phyloP scores from a whole-genome alignment of 2,113 vertebrate species.

The Brachypodius melanocephalos region DNA sequence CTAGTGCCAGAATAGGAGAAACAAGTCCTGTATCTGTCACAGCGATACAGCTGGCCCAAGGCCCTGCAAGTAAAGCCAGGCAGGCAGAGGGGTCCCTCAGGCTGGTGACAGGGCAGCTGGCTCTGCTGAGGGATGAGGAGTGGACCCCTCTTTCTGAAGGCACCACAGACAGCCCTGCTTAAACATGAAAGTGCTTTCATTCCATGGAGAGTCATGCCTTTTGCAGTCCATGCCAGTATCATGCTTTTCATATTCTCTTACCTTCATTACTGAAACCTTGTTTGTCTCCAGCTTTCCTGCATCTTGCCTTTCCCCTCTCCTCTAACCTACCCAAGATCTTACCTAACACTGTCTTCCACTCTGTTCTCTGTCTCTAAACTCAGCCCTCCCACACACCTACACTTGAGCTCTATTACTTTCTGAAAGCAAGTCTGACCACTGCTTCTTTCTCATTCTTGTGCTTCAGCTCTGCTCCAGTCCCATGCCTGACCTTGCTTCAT shows the following conservation, averaged over 20 bases:
- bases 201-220: constrained; percentile 51
- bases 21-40: background rate
- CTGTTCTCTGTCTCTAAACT: background rate
- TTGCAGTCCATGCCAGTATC: constrained; percentile 60
- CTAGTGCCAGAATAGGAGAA: background rate
- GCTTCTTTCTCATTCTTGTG: background rate
- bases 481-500: background rate
- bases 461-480: background rate
- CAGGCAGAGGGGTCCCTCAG: background rate
- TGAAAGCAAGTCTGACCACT: background rate
- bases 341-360: background rate
- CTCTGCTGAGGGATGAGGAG: background rate
- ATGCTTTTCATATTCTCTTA: constrained; percentile 53
- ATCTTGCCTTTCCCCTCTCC: background rate
- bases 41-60: background rate
- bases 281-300: background rate
- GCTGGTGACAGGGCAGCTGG: background rate
- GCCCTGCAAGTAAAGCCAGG: constrained; percentile 21
- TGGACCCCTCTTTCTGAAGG: background rate
- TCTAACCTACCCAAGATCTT: background rate
- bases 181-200: constrained; percentile 30
- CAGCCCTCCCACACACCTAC: background rate
- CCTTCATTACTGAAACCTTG: constrained; percentile 34
- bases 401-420: background rate
- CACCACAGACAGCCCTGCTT: background rate